These are phyloP conservation scores for Selenia dentaria DNA, from an alignment of 2,888 invertebrate genomes.

Conservation along the genomic window DNA sequence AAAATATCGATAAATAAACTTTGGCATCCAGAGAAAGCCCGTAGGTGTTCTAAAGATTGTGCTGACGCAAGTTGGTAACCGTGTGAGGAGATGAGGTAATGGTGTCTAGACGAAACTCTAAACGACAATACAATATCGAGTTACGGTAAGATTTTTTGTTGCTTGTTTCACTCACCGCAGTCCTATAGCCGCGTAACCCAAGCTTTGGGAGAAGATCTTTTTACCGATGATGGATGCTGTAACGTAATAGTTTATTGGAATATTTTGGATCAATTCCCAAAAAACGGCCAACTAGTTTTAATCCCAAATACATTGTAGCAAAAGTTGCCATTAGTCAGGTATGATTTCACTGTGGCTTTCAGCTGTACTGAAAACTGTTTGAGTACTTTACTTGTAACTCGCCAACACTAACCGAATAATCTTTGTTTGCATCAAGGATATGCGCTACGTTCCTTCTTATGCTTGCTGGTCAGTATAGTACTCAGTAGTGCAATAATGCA, in stretches of 20 bases:
- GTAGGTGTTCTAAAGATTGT: slow-evolving; percentile 13
- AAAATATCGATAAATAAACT: slow-evolving; percentile 15
- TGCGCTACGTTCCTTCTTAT: slow-evolving; percentile 45
- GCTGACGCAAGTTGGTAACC: slow-evolving; percentile 34
- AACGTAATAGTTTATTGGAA: slow-evolving; percentile 38
- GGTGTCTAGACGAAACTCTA: slow-evolving; percentile 71
- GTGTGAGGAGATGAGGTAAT: slow-evolving; percentile 62
- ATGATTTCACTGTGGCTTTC: slow-evolving; percentile 23
- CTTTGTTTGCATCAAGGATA: slow-evolving; percentile 43
- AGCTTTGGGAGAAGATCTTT: slow-evolving; percentile 53
- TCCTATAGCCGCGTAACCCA: slow-evolving; percentile 67
- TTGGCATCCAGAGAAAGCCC: slow-evolving; percentile 4
- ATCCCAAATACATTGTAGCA: slow-evolving; percentile 31
- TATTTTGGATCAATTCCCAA: slow-evolving; percentile 27
- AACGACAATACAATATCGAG: slow-evolving; percentile 60
- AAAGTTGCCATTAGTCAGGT: slow-evolving; percentile 20
- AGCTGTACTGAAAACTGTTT: slow-evolving; percentile 21
- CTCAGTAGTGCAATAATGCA: slow-evolving; percentile 62
- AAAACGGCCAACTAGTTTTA: slow-evolving; percentile 32
- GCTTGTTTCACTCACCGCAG: slow-evolving; percentile 62
- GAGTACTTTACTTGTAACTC: slow-evolving; percentile 15
- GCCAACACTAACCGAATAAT: slow-evolving; percentile 23
- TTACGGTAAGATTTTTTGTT: slow-evolving; percentile 61
- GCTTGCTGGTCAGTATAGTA: slow-evolving; percentile 43
- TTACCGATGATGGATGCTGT: slow-evolving; percentile 64